Evolutionary conservation across 2,888 invertebrate genomes (phyloP).

Genomic region (Adelognathus sp.): DNA sequence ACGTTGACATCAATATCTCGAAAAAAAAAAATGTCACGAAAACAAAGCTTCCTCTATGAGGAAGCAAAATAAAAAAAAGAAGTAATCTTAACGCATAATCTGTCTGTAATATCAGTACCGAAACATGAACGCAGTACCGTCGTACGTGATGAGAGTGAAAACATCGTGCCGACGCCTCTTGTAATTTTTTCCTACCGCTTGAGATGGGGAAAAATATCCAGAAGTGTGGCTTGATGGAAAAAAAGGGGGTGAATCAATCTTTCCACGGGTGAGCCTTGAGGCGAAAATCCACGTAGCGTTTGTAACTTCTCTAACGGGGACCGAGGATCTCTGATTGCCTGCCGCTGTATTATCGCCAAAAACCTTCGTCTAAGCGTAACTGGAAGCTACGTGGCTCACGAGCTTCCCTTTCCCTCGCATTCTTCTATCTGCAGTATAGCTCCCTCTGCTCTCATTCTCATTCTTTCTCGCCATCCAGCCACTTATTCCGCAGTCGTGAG

Average conservation of each 20-base stretch:
- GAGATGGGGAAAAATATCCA: neutral
- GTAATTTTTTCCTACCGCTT: neutral
- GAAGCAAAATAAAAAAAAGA: too few relatives aligned
- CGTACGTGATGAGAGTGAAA: neutral
- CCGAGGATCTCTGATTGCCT: constrained; percentile 9
- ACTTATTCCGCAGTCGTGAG: neutral
- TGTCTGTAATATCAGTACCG: neutral
- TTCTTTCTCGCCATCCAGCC: neutral
- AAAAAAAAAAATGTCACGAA: too few relatives aligned
- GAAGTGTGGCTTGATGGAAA: neutral
- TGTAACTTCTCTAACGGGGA: constrained; percentile 1
- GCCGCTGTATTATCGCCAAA: constrained; percentile 20
- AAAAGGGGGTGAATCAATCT: neutral
- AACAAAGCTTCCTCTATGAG: too few relatives aligned
- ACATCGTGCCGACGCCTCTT: neutral
- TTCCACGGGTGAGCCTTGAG: neutral
- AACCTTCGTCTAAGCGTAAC: constrained; percentile 34
- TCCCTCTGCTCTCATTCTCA: neutral
- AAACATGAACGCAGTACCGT: neutral
- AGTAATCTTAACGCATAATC: too few relatives aligned
- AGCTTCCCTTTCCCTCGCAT: neutral
- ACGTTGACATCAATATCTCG: too few relatives aligned
- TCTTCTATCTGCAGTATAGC: neutral
- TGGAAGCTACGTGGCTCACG: constrained; percentile 19
- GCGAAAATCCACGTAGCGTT: neutral